Percentiles rank a stretch among this genome's conserved stretches.
These are phyloP conservation scores for Clarias fuscus DNA, from an alignment of 2,797 vertebrate species.

Conservation along the genomic window DNA sequence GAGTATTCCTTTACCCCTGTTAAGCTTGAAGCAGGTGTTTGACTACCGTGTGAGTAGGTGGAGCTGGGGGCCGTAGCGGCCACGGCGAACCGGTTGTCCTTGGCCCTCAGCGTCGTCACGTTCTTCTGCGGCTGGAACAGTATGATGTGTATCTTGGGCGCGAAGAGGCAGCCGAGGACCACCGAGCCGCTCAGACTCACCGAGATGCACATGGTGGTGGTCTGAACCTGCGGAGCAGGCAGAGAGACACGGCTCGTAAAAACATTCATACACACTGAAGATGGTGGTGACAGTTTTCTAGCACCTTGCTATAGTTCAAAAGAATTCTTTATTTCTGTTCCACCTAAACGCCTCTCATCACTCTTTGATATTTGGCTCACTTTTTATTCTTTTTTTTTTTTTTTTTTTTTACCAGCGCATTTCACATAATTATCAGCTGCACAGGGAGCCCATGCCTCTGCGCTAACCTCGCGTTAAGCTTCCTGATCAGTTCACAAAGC, in stretches of 20 bases:
- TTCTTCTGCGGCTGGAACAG: conserved; percentile 99
- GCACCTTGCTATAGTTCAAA: background rate
- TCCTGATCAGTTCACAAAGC: background rate
- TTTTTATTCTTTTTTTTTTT: background rate
- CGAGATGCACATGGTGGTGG: conserved; percentile 98
- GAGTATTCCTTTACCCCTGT: background rate
- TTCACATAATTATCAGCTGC: background rate
- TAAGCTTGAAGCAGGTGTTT: background rate
- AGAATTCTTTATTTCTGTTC: background rate
- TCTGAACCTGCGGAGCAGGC: conserved; percentile 84
- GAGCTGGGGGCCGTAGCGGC: conserved; percentile 76
- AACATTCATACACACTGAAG: background rate
- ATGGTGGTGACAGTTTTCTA: background rate
- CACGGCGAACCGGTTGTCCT: conserved; percentile 83
- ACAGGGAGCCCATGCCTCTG: background rate
- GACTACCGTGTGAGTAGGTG: conserved; percentile 86
- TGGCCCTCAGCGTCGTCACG: conserved; percentile 85
- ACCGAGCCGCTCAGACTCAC: conserved; percentile 97
- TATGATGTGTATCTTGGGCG: conserved; percentile 96
- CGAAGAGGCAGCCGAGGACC: conserved; percentile 96
- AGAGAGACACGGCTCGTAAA: background rate
- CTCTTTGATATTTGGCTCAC: background rate
- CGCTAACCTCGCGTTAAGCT: background rate
- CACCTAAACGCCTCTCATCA: background rate
- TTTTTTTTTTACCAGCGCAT: background rate